Evolutionary conservation across 2,113 vertebrate species (phyloP), one percentile per base, ranked within the genome.

Genomic region (Gallinago undulata): DNA sequence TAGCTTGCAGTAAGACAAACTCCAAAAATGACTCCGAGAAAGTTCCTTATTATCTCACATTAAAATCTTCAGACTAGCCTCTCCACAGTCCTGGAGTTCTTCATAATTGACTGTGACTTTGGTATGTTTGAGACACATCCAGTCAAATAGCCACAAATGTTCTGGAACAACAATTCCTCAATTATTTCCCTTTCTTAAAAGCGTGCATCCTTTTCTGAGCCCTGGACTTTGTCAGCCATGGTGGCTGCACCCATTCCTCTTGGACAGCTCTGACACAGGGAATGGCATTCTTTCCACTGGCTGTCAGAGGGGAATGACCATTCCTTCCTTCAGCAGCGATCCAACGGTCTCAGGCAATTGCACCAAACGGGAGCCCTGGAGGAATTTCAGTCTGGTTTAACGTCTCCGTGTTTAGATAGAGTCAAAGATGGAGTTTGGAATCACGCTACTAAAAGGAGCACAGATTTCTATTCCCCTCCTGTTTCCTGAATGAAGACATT

Each of bases 311-410:
- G 21, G 33, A 55, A 55, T 90, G 57, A 82, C 84, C 78, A 77
- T 96, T 96, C 81, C 92, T 80, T 89, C 79, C 75, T 77, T 67
- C 75, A 85, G 41, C 81, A 43, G 91, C 82, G 89, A 94, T 76
- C 47, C 17, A 3, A 1, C 35, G 15, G 23, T 19, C 51, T 56
- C 4, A 30, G 55, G 48, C 33, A 66, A 12, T 9, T 63, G 45
- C 64, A 53, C 57, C 23, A 16, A 45, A 19, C 6, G 21, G 24
- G 43, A 87, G 69, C 48, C 68, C 51, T 63, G 37, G 43, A 62
- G 57, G 87, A 89, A 83, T 93, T 76, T 72, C 19, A 25, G 31
- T 56, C 57, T 75, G 35, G 3, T 45, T 76, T 75, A 60, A 24
- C 50, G 19, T 19, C n/a, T 37, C 75, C 50, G 4, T 67, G 45